Percentiles rank a stretch among this genome's conserved stretches.
Conservation (phyloP, 2,797 vertebrate genomes). For the Sebastes steindachneri region DNA sequence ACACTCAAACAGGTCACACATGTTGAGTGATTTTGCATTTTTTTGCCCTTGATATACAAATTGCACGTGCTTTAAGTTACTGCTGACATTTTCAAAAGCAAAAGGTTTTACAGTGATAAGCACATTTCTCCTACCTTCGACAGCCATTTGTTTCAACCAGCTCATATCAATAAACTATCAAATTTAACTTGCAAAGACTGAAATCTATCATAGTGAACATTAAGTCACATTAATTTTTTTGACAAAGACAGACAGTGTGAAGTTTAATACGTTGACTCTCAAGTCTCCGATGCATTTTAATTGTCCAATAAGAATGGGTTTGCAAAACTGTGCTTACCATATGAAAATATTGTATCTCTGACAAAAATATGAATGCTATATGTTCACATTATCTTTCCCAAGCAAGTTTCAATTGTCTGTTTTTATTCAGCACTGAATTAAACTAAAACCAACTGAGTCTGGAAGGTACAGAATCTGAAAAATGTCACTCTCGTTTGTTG, state of each 20-base stretch:
- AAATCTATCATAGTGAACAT: background rate
- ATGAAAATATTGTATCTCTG: background rate
- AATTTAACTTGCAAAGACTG: background rate
- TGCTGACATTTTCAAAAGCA: background rate
- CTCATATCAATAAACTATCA: background rate
- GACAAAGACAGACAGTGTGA: background rate
- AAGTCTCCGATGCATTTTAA: background rate
- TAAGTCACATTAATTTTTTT: background rate
- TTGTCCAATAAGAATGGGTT: background rate
- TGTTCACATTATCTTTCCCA: background rate
- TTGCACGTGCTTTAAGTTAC: background rate
- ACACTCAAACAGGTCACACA: background rate
- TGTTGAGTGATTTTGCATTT: background rate
- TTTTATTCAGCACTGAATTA: background rate
- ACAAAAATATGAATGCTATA: background rate
- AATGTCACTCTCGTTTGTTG: background rate
- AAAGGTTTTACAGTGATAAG: background rate
- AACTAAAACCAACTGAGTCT: background rate
- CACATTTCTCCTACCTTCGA: background rate
- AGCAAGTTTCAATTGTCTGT: background rate
- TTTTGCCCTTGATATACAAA: background rate
- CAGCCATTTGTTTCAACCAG: background rate
- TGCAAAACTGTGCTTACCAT: background rate
- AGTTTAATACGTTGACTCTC: background rate
- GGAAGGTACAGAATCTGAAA: background rate